Percentiles rank a stretch among this genome's conserved stretches.
These are phyloP conservation scores for Mycalesis mineus DNA, from an alignment of 2,888 invertebrate species.

Conservation along the genomic window DNA sequence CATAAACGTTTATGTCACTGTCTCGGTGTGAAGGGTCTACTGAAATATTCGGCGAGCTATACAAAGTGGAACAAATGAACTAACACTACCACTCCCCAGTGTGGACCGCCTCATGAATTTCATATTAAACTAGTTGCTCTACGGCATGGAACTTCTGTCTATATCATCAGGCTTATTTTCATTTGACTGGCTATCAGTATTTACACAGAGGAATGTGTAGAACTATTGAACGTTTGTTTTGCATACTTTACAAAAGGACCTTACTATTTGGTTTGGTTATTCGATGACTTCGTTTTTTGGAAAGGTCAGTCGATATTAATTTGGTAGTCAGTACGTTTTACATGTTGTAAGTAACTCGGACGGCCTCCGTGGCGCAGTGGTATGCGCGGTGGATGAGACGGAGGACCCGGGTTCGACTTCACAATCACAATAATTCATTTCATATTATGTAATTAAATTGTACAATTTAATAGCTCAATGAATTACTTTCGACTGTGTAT, in stretches of 20 bases:
- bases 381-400: too few relatives aligned
- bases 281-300: too few relatives aligned
- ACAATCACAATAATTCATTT: too few relatives aligned
- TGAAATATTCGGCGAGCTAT: background rate
- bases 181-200: background rate
- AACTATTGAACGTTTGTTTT: background rate
- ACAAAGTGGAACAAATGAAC: constrained; percentile 4
- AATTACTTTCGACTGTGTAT: too few relatives aligned
- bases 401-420: too few relatives aligned
- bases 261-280: too few relatives aligned
- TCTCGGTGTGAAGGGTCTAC: background rate
- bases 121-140: background rate
- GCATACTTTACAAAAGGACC: background rate
- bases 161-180: background rate
- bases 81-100: background rate
- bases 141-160: background rate
- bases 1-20: background rate
- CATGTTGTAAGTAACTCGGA: too few relatives aligned
- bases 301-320: too few relatives aligned
- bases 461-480: too few relatives aligned
- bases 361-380: too few relatives aligned
- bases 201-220: background rate
- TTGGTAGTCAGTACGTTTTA: too few relatives aligned
- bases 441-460: too few relatives aligned
- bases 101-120: background rate